Evolutionary conservation across 2,888 invertebrate species (phyloP), one percentile per base, ranked within the genome.

Genomic region (Aphodius granarius): DNA sequence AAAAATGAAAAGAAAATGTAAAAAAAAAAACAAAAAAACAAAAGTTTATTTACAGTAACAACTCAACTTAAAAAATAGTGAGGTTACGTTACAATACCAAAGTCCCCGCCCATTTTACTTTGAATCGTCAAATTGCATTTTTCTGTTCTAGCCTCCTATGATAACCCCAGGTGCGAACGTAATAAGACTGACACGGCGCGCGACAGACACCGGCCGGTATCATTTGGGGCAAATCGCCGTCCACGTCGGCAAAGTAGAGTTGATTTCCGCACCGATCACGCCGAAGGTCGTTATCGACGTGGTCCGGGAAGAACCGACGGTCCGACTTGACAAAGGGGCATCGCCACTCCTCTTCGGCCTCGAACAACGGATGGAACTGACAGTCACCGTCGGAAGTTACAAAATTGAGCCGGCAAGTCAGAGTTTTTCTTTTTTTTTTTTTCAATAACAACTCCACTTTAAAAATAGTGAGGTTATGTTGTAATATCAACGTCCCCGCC

Each of bases 341-440:
- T 92, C 93, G 78, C 94, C 95, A 81, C 88, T 97, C 68, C 89
- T 97, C 5, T 95, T 95, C 0, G 96, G 96, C 0, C 89, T 96
- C 78, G 92, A 93, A 80, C 96, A 96, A 85, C 89, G 91, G 18
- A 91, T 96, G 88, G 91, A 92, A 80, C 83, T 97, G 73, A 91
- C 92, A 65, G 90, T 97, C 16, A 91, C 92, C 0, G 94, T 94
- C 78, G 96, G 96, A 2, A 96, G 95, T 86, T 91, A 92, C 76
- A 89, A 89, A 77, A 92, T 96, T 83, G 89, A 91, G 68, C 87
- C 92, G 83, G 94, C 94, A 85, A 87, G 89, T 86, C 79, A 85
- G 86, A 21, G 19, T 20, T 68, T 18, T 19, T 13, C 21, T 20
- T 43, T 6, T 43, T 43, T 6, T 43, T 43, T 43, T 43, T n/a